phyloP scores from a whole-genome alignment of 2,797 vertebrate genomes.

The Pseudopleuronectes americanus region DNA sequence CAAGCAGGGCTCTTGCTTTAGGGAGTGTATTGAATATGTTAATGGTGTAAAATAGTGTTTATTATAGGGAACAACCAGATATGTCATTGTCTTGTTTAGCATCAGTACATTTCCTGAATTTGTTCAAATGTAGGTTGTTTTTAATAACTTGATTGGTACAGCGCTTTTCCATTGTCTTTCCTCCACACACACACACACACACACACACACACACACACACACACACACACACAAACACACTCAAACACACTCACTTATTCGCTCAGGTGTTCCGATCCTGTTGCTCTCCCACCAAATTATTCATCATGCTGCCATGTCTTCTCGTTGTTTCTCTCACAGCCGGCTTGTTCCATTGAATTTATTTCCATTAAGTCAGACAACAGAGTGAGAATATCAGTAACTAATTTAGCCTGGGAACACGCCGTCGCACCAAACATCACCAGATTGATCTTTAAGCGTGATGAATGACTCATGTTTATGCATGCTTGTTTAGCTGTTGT shows the following conservation, averaged over 20 bases:
- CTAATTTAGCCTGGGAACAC: conserved; percentile 58
- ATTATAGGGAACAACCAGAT: conserved; percentile 4
- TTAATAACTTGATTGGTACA: conserved; percentile 38
- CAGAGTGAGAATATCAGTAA: conserved; percentile 64
- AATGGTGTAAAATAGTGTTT: conserved; percentile 14
- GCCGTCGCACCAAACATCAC: conserved; percentile 40
- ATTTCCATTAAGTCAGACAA: conserved; percentile 80
- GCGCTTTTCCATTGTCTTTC: conserved; percentile 14
- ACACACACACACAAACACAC: conserved; percentile 7
- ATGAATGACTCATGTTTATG: conserved; percentile 61
- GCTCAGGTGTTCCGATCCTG: conserved; percentile 74
- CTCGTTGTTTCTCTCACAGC: conserved; percentile 77
- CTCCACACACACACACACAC: conserved; percentile 5
- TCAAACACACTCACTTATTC: conserved; percentile 32
- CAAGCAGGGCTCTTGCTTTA: conserved; percentile 15
- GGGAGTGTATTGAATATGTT: conserved; percentile 18
- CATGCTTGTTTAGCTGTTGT: conserved; percentile 38
- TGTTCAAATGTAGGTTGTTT: conserved; percentile 7
- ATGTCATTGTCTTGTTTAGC: not conserved
- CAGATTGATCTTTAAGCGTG: conserved; percentile 55
- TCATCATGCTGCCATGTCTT: conserved; percentile 77
- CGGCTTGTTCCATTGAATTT: conserved; percentile 77
- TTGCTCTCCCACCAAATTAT: conserved; percentile 81
- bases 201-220: conserved; percentile 10
- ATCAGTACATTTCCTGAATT: not conserved